Conservation (phyloP, 2,888 invertebrate species). For the Cerceris ruficornis region DNA sequence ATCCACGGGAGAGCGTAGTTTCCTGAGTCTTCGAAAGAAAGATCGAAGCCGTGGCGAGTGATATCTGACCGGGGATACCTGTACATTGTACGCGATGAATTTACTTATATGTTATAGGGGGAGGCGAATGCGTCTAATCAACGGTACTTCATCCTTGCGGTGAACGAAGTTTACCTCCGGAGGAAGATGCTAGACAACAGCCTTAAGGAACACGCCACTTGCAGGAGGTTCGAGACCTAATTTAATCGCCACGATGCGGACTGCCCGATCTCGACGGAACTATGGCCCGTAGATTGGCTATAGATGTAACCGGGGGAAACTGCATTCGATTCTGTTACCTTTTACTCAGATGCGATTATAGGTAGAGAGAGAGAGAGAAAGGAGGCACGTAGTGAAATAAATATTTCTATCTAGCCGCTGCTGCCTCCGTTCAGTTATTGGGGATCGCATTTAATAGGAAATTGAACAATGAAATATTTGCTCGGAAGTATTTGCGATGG, state of each 20-base stretch:
- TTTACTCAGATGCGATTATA: slow-evolving; percentile 17
- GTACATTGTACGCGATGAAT: slow-evolving; percentile 21
- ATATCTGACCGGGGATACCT: too few species aligned
- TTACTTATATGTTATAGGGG: slow-evolving; percentile 39
- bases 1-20: too few species aligned
- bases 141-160: slow-evolving; percentile 64
- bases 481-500: not conserved
- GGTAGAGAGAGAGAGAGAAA: not conserved
- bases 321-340: slow-evolving; percentile 31
- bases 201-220: slow-evolving; percentile 60
- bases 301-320: slow-evolving; percentile 41
- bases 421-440: not conserved
- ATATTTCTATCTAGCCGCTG: not conserved
- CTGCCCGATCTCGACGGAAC: slow-evolving; percentile 48
- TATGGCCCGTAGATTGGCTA: slow-evolving; percentile 5
- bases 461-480: slow-evolving; percentile 5
- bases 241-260: slow-evolving; percentile 60
- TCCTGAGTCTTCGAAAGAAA: too few species aligned
- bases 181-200: slow-evolving; percentile 58
- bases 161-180: slow-evolving; percentile 59
- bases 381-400: not conserved
- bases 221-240: slow-evolving; percentile 50
- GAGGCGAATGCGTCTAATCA: slow-evolving; percentile 58
- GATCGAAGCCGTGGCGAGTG: too few species aligned
- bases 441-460: not conserved